Conservation (phyloP, 2,888 invertebrate genomes). For the Beris chalybata region DNA sequence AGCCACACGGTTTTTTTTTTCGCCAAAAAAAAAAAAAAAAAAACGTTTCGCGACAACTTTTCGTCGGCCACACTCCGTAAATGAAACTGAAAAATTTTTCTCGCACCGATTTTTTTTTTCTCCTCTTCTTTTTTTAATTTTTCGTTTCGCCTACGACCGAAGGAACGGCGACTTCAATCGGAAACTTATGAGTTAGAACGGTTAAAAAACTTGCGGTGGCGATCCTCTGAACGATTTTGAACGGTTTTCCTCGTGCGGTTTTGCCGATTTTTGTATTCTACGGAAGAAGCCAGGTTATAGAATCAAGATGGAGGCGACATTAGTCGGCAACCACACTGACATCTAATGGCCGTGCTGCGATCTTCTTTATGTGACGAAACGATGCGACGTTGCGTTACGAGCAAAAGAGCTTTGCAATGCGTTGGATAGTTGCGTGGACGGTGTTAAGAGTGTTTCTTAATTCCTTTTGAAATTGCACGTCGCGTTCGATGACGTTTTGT, state of each 20-base stretch:
- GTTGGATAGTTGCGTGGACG: background rate
- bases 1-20: constrained; percentile 7
- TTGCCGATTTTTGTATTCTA: constrained; percentile 41
- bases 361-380: constrained; percentile 12
- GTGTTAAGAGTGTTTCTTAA: background rate
- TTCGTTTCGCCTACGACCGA: constrained; percentile 19
- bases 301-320: constrained; percentile 46
- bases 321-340: constrained; percentile 43
- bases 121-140: background rate
- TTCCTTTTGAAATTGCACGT: background rate
- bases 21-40: no score
- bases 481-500: constrained; percentile 10
- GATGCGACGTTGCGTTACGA: constrained; percentile 6
- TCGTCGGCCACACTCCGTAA: constrained; percentile 24
- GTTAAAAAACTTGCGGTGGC: constrained; percentile 33
- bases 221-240: constrained; percentile 29
- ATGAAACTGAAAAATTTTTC: constrained; percentile 24
- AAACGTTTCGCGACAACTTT: constrained; percentile 17
- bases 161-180: background rate
- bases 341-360: constrained; percentile 35
- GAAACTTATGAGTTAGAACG: constrained; percentile 31
- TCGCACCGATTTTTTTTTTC: constrained; percentile 19
- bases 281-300: constrained; percentile 47
- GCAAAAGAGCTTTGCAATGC: background rate
- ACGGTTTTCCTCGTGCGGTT: constrained; percentile 37